Percentiles rank a stretch among this genome's conserved stretches.
Evolutionary conservation across 2,113 vertebrate genomes (phyloP).

Genomic region (Salminus brasiliensis): DNA sequence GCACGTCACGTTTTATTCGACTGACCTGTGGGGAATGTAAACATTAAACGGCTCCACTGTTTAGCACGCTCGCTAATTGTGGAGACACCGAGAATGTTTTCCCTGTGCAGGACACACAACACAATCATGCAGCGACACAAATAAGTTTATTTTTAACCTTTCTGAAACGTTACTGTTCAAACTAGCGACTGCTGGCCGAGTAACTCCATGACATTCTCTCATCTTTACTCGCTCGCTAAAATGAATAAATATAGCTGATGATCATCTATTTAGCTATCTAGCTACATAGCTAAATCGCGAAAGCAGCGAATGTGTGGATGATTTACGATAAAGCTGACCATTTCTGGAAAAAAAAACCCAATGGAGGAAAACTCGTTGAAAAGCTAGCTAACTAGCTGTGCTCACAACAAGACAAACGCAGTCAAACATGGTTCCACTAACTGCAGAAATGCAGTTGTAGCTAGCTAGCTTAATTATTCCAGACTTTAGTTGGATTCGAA

Average conservation of each 20-base stretch:
- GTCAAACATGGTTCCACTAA: not conserved
- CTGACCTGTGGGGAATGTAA: constrained; percentile 19
- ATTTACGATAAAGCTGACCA: not conserved
- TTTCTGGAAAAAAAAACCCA: not conserved
- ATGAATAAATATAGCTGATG: too few relatives aligned
- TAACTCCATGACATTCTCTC: too few relatives aligned
- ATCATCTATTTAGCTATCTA: too few relatives aligned
- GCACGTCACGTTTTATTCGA: not conserved
- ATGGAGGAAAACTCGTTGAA: not conserved
- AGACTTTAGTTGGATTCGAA: not conserved
- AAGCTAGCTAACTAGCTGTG: not conserved
- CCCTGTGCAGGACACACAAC: not conserved
- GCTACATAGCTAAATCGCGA: too few relatives aligned
- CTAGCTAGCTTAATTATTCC: not conserved
- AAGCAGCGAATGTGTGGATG: too few relatives aligned
- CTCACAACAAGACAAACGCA: not conserved
- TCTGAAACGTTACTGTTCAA: not conserved
- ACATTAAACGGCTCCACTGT: constrained; percentile 15
- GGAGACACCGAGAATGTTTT: constrained; percentile 4
- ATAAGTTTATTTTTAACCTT: not conserved
- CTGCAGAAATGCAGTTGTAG: not conserved
- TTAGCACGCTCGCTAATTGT: not conserved
- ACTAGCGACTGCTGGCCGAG: too few relatives aligned
- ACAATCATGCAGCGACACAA: not conserved
- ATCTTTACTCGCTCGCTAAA: too few relatives aligned